phyloP scores from a whole-genome alignment of 2,113 vertebrate genomes.

The Piaya cayana region DNA sequence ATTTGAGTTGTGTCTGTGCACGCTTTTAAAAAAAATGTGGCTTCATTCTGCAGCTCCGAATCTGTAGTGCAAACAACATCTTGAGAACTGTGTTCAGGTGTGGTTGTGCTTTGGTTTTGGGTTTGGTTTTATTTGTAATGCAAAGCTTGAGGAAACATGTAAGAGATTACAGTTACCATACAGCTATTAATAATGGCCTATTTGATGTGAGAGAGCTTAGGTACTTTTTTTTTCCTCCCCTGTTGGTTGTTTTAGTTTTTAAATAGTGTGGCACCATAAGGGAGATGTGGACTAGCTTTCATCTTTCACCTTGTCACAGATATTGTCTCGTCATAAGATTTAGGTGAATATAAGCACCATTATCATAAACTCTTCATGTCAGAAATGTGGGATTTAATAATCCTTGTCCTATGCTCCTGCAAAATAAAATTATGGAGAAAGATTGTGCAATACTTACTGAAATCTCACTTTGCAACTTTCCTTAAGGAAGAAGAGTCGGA shows the following conservation, averaged over 20 bases:
- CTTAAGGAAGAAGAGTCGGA: slow-evolving; percentile 91
- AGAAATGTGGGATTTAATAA: background rate
- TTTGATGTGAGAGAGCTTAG: background rate
- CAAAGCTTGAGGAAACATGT: background rate
- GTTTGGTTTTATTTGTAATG: background rate
- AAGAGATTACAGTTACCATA: background rate
- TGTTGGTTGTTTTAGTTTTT: background rate
- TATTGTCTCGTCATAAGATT: background rate
- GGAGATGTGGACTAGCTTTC: background rate
- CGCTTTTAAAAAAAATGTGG: background rate
- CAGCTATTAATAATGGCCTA: background rate
- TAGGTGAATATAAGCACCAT: background rate
- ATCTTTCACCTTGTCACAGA: background rate
- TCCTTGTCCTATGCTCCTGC: background rate
- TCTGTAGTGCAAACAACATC: background rate
- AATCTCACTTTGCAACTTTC: slow-evolving; percentile 39
- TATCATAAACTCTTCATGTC: background rate
- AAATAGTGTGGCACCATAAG: background rate
- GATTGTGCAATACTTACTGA: slow-evolving; percentile 13
- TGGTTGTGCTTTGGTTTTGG: background rate
- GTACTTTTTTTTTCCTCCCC: background rate
- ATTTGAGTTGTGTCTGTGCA: background rate
- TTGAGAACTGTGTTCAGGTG: background rate
- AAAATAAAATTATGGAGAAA: background rate
- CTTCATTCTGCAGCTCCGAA: background rate